Percentiles rank a stretch among this genome's conserved stretches.
phyloP scores from a whole-genome alignment of 2,888 invertebrate genomes.

The Mellilla xanthometata region DNA sequence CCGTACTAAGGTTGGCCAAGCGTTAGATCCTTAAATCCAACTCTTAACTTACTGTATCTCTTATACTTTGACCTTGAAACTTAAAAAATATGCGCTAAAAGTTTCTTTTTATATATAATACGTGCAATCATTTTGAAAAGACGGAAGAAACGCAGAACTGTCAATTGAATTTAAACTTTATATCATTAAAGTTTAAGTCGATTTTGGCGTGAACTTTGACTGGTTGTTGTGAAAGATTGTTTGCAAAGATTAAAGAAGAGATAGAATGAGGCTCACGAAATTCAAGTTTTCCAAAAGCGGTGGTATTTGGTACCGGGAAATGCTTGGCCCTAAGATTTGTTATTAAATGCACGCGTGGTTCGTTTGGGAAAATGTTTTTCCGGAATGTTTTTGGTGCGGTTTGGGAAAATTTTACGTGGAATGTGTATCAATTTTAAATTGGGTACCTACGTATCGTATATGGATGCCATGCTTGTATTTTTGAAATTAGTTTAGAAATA shows the following conservation, averaged over 20 bases:
- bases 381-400: not conserved
- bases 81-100: constrained; percentile 28
- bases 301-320: constrained; percentile 20
- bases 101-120: constrained; percentile 15
- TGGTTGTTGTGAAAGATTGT: not conserved
- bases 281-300: constrained; percentile 22
- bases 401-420: no score
- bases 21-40: constrained; percentile 12
- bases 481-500: no score
- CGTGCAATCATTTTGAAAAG: not conserved
- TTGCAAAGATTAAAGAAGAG: constrained; percentile 10
- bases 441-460: no score
- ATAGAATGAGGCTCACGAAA: constrained; percentile 21
- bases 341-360: constrained; percentile 9
- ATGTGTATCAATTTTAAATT: no score
- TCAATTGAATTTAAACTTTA: not conserved
- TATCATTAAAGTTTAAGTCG: not conserved
- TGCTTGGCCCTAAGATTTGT: constrained; percentile 13
- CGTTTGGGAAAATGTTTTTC: constrained; percentile 1
- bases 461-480: no score
- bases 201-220: not conserved
- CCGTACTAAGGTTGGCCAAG: not conserved
- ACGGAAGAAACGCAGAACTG: not conserved
- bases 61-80: constrained; percentile 24
- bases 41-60: constrained; percentile 17